Evolutionary conservation across 2,113 vertebrate genomes (phyloP).

Genomic region (Choloepus hoffmanni): DNA sequence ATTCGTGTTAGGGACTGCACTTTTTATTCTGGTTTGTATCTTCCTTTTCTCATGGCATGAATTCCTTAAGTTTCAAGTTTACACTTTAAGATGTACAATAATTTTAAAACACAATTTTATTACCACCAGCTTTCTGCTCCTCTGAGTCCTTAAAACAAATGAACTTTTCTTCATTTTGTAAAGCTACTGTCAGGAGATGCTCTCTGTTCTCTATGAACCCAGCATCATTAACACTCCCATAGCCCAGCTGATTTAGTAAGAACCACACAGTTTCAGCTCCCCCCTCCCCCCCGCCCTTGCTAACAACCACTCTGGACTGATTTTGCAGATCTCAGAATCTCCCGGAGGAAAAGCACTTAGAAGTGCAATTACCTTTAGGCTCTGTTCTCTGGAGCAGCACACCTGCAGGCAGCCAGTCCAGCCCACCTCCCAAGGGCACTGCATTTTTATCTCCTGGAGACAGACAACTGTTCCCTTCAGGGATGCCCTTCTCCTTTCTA

Average conservation of each 20-base stretch:
- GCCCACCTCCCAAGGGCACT: neutral
- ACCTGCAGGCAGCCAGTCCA: neutral
- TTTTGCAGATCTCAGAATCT: neutral
- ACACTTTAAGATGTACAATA: neutral
- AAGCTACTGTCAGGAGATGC: neutral
- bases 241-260: neutral
- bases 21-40: neutral
- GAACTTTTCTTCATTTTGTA: neutral
- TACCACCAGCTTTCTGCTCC: neutral
- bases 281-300: neutral
- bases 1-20: no score
- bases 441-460: neutral
- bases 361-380: neutral
- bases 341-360: neutral
- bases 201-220: neutral
- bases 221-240: neutral
- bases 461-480: neutral
- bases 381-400: neutral
- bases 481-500: neutral
- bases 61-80: neutral
- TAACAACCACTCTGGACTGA: neutral
- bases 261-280: neutral
- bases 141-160: neutral
- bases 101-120: neutral
- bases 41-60: neutral